Evolutionary conservation across 2,797 vertebrate species (phyloP).

Genomic region (Gobionotothen gibberifrons): DNA sequence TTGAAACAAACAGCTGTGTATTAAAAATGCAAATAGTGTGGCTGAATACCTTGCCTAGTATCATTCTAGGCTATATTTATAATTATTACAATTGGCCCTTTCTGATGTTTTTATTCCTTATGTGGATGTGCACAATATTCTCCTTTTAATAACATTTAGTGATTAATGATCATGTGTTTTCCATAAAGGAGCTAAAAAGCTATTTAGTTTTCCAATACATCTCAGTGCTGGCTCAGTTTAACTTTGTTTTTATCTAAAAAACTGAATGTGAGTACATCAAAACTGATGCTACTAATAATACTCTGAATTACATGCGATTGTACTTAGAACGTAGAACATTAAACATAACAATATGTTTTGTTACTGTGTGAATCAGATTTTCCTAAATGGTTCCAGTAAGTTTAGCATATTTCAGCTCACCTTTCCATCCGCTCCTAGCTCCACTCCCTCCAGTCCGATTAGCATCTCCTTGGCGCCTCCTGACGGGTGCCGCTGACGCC

Average conservation of each 20-base stretch:
- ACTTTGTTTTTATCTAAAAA: not conserved
- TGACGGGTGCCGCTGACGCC: constrained; percentile 92
- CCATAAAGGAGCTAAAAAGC: not conserved
- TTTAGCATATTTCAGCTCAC: constrained; percentile 78
- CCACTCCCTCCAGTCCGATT: constrained; percentile 97
- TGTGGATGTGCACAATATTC: too few species aligned
- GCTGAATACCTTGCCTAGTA: too few species aligned
- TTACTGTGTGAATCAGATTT: not conserved
- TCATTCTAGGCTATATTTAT: too few species aligned
- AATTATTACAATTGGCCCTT: too few species aligned
- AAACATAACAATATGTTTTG: not conserved
- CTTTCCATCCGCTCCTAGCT: constrained; percentile 97
- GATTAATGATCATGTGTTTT: too few species aligned
- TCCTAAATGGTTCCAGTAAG: not conserved
- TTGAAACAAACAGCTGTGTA: not conserved
- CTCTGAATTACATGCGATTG: not conserved
- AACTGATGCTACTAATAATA: not conserved
- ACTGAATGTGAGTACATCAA: not conserved
- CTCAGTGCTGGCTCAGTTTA: not conserved
- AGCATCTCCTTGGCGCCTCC: constrained; percentile 96
- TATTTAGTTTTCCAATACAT: not conserved
- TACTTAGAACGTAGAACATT: not conserved
- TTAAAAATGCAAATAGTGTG: too few species aligned
- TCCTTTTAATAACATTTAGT: too few species aligned
- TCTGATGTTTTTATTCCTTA: too few species aligned